Conservation (phyloP, 37 sponge, comb jelly and placozoan genomes). For the Chondrilla cf. caribensis region DNA sequence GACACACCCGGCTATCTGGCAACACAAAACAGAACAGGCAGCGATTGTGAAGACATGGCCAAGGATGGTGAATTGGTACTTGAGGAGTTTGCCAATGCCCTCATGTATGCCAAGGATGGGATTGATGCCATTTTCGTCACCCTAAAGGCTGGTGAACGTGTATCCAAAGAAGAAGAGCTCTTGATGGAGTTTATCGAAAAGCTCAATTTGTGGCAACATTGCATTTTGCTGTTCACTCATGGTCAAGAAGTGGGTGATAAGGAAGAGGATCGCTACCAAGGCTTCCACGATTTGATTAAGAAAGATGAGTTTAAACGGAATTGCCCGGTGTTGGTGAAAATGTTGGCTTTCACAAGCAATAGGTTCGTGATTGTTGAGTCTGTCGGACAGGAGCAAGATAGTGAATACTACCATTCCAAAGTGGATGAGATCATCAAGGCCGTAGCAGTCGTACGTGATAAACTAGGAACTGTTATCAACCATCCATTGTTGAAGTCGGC, state of each 20-base stretch:
- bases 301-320: not conserved
- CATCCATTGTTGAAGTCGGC: not conserved
- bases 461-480: not conserved
- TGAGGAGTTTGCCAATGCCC: not conserved
- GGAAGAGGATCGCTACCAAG: not conserved
- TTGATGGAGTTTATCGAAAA: not conserved
- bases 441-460: not conserved
- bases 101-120: not conserved
- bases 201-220: not conserved
- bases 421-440: not conserved
- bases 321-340: not conserved
- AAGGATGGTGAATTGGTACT: not conserved
- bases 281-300: not conserved
- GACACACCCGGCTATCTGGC: slow-evolving; percentile 2
- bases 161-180: not conserved
- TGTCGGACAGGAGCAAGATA: not conserved
- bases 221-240: not conserved
- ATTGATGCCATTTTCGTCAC: slow-evolving; percentile 4
- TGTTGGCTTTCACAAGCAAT: not conserved
- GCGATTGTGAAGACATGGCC: not conserved
- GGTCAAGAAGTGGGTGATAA: not conserved
- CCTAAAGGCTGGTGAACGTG: not conserved
- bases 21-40: not conserved
- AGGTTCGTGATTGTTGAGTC: slow-evolving; percentile 2
- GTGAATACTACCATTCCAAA: not conserved